phyloP scores from a whole-genome alignment of 2,797 vertebrate species.

The Pterois miles region DNA sequence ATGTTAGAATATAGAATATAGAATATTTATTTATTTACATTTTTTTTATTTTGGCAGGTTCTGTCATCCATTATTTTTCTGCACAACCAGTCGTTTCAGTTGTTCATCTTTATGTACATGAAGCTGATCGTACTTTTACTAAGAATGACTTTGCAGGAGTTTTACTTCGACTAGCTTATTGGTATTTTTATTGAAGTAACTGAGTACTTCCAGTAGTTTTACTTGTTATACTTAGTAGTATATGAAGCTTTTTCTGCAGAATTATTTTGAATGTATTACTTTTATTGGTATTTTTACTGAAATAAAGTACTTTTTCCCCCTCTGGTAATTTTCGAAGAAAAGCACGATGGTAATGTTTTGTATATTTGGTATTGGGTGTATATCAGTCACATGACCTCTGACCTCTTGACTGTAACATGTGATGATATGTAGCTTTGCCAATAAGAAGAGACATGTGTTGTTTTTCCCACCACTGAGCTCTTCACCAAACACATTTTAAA shows the following conservation, averaged over 20 bases:
- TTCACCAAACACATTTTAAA: not conserved
- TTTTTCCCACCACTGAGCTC: not conserved
- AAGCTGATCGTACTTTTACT: not conserved
- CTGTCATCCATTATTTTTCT: not conserved
- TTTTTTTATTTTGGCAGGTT: no score
- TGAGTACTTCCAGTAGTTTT: no score
- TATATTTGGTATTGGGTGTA: not conserved
- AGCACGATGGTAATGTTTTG: fast-evolving
- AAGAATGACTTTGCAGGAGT: no score
- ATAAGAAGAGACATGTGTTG: not conserved
- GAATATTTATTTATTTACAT: no score
- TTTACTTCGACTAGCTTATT: not conserved
- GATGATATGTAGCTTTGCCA: not conserved
- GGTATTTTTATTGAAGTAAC: not conserved
- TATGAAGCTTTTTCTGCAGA: no score
- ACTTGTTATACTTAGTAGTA: no score
- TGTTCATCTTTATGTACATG: not conserved
- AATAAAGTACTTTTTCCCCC: not conserved
- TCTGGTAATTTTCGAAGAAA: not conserved
- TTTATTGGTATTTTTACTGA: not conserved
- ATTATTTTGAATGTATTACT: no score
- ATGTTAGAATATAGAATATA: no score
- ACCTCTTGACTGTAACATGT: not conserved
- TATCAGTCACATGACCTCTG: not conserved
- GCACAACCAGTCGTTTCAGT: not conserved